Base-by-base conservation (phyloP, 2,113 vertebrate species). In the Coptodon bakossiorum region DNA sequence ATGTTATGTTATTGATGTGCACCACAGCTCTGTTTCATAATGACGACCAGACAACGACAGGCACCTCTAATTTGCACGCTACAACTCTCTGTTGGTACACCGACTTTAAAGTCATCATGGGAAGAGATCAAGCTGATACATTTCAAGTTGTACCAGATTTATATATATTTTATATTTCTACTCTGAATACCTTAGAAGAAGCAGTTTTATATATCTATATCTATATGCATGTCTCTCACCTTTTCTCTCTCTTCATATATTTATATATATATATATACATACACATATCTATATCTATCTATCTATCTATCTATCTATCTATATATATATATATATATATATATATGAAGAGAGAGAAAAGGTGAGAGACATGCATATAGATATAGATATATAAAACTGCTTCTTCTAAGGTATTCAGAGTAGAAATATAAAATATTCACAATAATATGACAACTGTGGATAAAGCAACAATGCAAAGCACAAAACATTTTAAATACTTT, bases 1-100 rank as follows among this genome's bases (percentile, higher is more conserved):
- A 92, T 87, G 45, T 80, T 73, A 88, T 59, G 83, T 86, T 95
- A 96, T 96, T 86, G 95, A 96, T 81, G 91, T 89, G 11, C 11
- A 66, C 57, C 90, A 27, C 38, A 61, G 63, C 88, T 88, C 73
- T 31, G 86, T 94, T 94, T 92, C 91, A 83, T 94, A 93, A 96
- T 84, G 82, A 89, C 5, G 5, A 31, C 6, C 84, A 83, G 34
- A 61, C 45, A 89, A 54, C 56, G 83, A 83, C 40, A 3, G 45
- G 63, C 84, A 48, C n/a, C 81, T 11, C 19, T 34, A 27, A 73
- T 52, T 89, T 17, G 88, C 89, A 94, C 27, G 63, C 88, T 86
- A 86, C 38, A 4, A 29, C 81, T 54, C 82, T 27, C 56, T 61
- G 43, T 63, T 14, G 29, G 1, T 48, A 76, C 24, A 48, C 2